Evolutionary conservation across 1,140 invertebrate species (phyloP), one percentile per base, ranked within the genome.

Genomic region (Drosophila lowei): DNA sequence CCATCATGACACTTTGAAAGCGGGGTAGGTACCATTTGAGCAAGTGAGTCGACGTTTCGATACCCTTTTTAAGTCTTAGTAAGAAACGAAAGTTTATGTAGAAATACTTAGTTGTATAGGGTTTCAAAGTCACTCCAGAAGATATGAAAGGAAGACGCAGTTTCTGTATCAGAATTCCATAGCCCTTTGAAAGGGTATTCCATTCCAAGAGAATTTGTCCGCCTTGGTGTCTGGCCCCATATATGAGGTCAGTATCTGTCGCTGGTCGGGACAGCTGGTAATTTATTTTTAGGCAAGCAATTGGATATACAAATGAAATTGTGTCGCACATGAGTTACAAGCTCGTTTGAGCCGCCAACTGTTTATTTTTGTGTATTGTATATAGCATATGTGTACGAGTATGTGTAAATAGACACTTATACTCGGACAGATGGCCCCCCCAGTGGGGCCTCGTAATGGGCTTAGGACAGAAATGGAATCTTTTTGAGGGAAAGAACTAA

Each of bases 261-360:
- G 44, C 47, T 75, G 59, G 25, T 55, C 59, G 43, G 54, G 58
- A 68, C 44, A 74, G 60, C 65, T 73, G 56, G 60, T 79, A 53
- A 72, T 79, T 73, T 62, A 74, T 85, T 79, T 77, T 79, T 77
- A 67, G 62, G 70, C 71, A 63, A 50, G 43, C 73, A 81, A 81
- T 85, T 75, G 61, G 57, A 72, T 79, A 66, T 72, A 71, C 52
- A 55, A 79, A 79, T 60, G 54, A 47, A 79, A 75, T 64, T 43
- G 46, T 56, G 48, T 68, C 34, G 21, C 63, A 38, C 43, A 42
- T 42, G 65, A 47, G 8, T 47, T 34, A 48, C 42, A 41, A 30
- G 15, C 30, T 63, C 23, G 48, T 54, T 66, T 30, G 64, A 38
- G 34, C 11, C 46, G 64, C 60, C 72, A 75, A 59, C 70, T 55